Base-by-base conservation (phyloP, 2,797 vertebrate species). In the Pantherophis alleghaniensis region DNA sequence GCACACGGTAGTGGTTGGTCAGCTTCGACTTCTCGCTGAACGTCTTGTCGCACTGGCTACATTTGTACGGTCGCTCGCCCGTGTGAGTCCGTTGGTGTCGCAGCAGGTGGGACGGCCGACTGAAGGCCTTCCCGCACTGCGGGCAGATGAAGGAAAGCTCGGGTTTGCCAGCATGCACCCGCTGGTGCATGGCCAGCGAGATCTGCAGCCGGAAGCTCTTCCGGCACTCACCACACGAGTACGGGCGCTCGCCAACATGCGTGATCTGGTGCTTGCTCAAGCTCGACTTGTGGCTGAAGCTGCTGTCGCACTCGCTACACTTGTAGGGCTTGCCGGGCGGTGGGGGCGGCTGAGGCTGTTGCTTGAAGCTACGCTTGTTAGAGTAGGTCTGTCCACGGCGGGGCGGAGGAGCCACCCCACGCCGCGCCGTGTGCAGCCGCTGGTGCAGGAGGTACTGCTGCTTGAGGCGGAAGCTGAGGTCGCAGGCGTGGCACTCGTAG, bases 121-220 rank as follows among this genome's bases (percentile, higher is more conserved):
- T 98, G 96, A 98, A 98, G 96, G 97, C 98, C 97, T 98, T 98
- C 74, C 98, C 98, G 93, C 99, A 99, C 97, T 99, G 98, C 66
- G 98, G 97, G 97, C 99, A 99, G 89, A 97, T 98, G 94, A 99
- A 99, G 56, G 99, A 99, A 94, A 98, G 97, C 96, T 98, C 97
- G 53, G 98, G 98, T 97, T 99, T 98, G 92, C 99, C 99, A 0
- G 99, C 98, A 94, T 99, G 99, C 97, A 99, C 98, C 95, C 99
- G 98, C 97, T 99, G 98, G 98, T 99, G 99, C 96, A 99, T 98
- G 9, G 99, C 98, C 96, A 99, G 98, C 95, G 99, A 99, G 97
- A 99, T 99, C 98, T 99, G 99, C 96, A 99, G 98, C 97, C 99
- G 99, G 97, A 99, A 99, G 94, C 99, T 99, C 97, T 99, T 97